Conservation (phyloP, 2,888 invertebrate genomes). For the Thumatha senex region DNA sequence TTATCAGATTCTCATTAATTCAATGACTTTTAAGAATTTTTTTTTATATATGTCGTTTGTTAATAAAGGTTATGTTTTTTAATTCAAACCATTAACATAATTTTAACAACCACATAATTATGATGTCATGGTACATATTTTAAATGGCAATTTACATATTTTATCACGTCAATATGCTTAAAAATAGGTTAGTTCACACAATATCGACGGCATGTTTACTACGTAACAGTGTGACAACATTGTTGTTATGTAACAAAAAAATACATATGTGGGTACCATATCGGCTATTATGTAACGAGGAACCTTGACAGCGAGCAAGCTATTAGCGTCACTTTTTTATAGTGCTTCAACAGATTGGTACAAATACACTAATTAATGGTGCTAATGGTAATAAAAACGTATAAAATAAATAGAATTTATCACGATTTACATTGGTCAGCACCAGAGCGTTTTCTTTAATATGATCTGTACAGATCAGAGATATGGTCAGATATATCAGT, state of each 20-base stretch:
- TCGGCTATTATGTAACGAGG: slow-evolving; percentile 13
- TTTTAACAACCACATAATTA: too few species aligned
- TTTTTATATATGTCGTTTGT: too few species aligned
- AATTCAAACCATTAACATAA: too few species aligned
- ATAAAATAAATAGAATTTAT: too few species aligned
- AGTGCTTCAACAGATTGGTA: slow-evolving; percentile 9
- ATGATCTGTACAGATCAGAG: too few species aligned
- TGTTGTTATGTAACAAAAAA: slow-evolving; percentile 19
- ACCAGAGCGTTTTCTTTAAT: too few species aligned
- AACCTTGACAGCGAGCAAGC: slow-evolving; percentile 30
- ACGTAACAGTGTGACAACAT: slow-evolving; percentile 36
- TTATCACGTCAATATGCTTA: neutral
- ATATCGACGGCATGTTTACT: neutral
- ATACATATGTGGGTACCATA: slow-evolving; percentile 13
- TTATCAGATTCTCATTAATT: too few species aligned
- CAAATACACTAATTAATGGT: neutral
- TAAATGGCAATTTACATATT: neutral
- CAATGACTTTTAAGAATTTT: too few species aligned
- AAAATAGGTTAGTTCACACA: neutral
- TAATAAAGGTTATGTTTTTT: neutral
- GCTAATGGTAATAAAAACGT: neutral
- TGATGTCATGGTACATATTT: neutral
- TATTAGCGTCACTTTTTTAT: slow-evolving; percentile 28
- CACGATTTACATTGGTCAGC: too few species aligned
- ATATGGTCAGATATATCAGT: too few species aligned